Base-by-base conservation (phyloP, 2,797 vertebrate species). In the Myiotriccus ornatus region DNA sequence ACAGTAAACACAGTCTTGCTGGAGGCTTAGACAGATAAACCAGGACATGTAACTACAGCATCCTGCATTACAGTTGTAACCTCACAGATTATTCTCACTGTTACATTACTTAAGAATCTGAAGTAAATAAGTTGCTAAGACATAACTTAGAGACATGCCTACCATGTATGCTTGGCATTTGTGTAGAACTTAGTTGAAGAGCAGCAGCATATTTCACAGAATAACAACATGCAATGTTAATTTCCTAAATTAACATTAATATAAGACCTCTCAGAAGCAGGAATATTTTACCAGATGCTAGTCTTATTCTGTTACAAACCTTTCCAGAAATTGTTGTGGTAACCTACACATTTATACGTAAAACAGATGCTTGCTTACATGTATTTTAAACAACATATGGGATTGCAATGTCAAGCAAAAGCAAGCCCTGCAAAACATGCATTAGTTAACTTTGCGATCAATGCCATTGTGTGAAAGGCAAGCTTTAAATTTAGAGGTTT, bases 351-450 rank as follows among this genome's bases (percentile, higher is more conserved):
- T 76, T 88, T 69, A 93, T 32, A 83, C n/a, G 50, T 37, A 46
- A 69, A 95, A 86, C 70, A 86, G 77, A 84, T 65, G n/a, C 83
- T 76, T 56, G 14, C 25, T 65, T 76, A 19, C 47, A 44, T 32
- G n/a, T 34, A 88, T 76, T 88, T 94, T 79, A 73, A 91, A 87
- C 53, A 94, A 88, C 59, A 90, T 52, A 84, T 56, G 52, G 52
- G 23, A 74, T n/a, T 28, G 5, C 14, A 80, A 80, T 9, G 19
- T 34, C 60, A 87, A 67, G 52, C 18, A 71, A 82, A 91, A 41
- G 41, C 28, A 87, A 77, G 15, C 7, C 12, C 47, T 73, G 6
- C 25, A 89, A 94, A 69, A 83, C 18, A 64, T 8, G 16, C n/a
- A 62, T 43, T 53, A 47, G 12, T 59, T 77, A 85, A 70, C 30